Conservation (phyloP, 2,888 invertebrate species). For the Nomada flava region DNA sequence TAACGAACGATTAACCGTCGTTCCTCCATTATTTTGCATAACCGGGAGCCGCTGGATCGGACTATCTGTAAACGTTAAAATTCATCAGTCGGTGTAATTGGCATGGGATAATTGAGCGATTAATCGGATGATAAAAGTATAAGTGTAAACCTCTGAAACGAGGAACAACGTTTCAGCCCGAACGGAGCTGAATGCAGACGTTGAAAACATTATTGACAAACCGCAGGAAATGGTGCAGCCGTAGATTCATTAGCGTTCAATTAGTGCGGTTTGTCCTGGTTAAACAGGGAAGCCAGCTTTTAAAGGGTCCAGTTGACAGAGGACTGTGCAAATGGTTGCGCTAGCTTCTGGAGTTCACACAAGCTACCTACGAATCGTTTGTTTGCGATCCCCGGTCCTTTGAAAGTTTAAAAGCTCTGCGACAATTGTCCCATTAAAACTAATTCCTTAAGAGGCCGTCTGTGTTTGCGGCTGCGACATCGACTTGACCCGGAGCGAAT, state of each 20-base stretch:
- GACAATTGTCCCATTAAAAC: slow-evolving; percentile 21
- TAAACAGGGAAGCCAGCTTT: slow-evolving; percentile 78
- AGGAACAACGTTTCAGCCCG: not conserved
- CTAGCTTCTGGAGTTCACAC: slow-evolving; percentile 65
- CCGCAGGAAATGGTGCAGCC: slow-evolving; percentile 36
- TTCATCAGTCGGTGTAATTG: slow-evolving; percentile 15
- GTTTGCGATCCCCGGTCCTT: not conserved
- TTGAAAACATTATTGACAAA: slow-evolving; percentile 24
- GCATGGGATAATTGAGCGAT: slow-evolving; percentile 6
- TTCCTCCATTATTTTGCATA: slow-evolving; percentile 21
- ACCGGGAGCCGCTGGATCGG: not conserved
- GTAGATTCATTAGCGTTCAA: slow-evolving; percentile 83
- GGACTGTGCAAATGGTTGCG: slow-evolving; percentile 76
- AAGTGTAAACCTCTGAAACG: not conserved
- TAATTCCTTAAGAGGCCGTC: not conserved
- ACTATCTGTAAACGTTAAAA: not conserved
- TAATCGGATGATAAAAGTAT: not conserved
- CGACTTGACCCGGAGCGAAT: not conserved
- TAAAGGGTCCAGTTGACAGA: slow-evolving; percentile 77
- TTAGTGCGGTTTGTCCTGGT: slow-evolving; percentile 80
- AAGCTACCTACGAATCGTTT: slow-evolving; percentile 30
- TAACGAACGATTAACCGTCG: slow-evolving; percentile 43
- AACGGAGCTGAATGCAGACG: slow-evolving; percentile 15
- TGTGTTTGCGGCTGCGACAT: slow-evolving; percentile 5
- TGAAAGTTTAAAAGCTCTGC: slow-evolving; percentile 13